Evolutionary conservation across 2,888 invertebrate species (phyloP).

Genomic region (Macrophya annulata): DNA sequence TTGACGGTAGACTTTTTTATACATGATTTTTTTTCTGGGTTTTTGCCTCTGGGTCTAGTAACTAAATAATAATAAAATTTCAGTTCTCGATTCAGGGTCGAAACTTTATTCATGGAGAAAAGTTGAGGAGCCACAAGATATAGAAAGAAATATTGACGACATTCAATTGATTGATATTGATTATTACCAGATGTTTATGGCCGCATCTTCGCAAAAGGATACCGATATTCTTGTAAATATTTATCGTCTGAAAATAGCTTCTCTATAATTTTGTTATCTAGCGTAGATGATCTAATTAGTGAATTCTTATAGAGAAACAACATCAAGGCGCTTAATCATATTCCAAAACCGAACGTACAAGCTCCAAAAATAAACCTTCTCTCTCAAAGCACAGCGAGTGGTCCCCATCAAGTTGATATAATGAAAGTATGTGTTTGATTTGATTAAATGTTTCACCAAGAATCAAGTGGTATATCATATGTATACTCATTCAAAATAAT

Average conservation of each 20-base stretch:
- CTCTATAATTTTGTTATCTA: not conserved
- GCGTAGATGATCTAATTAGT: not conserved
- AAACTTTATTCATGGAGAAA: slow-evolving; percentile 79
- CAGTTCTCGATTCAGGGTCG: slow-evolving; percentile 65
- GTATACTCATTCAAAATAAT: too few relatives aligned
- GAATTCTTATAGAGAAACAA: slow-evolving; percentile 49
- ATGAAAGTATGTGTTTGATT: slow-evolving; percentile 67
- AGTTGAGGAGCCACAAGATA: slow-evolving; percentile 85
- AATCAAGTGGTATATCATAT: not conserved
- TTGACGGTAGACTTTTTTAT: slow-evolving; percentile 65
- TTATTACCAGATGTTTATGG: slow-evolving; percentile 86
- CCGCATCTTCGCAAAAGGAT: slow-evolving; percentile 65
- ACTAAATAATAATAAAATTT: not conserved
- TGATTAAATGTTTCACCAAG: not conserved
- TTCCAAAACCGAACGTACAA: slow-evolving; percentile 55
- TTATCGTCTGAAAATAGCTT: not conserved
- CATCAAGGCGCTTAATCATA: slow-evolving; percentile 15
- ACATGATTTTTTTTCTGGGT: not conserved
- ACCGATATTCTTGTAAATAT: slow-evolving; percentile 59
- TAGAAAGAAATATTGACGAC: slow-evolving; percentile 82
- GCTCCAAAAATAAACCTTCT: slow-evolving; percentile 66
- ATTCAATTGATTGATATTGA: slow-evolving; percentile 86
- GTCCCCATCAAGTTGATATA: slow-evolving; percentile 72
- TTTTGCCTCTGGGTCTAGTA: not conserved
- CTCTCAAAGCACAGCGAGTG: slow-evolving; percentile 57